phyloP scores from a whole-genome alignment of 1,140 invertebrate genomes.

The Drosophila truncata region DNA sequence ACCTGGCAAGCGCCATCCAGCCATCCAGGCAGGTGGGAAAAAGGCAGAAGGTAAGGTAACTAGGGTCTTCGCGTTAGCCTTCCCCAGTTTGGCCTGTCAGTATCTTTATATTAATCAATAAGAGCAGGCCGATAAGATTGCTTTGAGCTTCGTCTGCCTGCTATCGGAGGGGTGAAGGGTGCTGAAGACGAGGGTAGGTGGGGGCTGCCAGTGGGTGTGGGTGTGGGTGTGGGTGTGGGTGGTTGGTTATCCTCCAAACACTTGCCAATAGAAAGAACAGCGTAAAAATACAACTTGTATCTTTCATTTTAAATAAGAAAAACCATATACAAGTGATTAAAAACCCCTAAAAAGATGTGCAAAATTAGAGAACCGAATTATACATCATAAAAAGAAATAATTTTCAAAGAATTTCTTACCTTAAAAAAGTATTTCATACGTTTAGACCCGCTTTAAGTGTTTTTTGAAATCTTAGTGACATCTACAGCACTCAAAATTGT shows the following conservation, averaged over 20 bases:
- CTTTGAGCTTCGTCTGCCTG: slow-evolving; percentile 35
- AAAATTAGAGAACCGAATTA: too few relatives aligned
- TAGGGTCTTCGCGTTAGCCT: slow-evolving; percentile 17
- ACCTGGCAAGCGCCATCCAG: slow-evolving; percentile 58
- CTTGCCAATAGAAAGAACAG: not conserved
- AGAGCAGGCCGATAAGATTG: slow-evolving; percentile 75
- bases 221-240: slow-evolving; percentile 1
- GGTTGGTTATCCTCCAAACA: slow-evolving; percentile 10
- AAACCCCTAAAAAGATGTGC: too few relatives aligned
- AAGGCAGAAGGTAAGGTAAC: not conserved
- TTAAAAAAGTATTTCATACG: not conserved
- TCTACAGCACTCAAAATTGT: too few relatives aligned
- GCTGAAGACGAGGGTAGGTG: not conserved
- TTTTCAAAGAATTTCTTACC: too few relatives aligned
- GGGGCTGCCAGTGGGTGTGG: not conserved
- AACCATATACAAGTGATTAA: too few relatives aligned
- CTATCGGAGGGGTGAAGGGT: slow-evolving; percentile 3
- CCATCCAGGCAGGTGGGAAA: slow-evolving; percentile 4
- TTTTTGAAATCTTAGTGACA: fast-evolving
- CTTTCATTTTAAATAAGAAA: too few relatives aligned
- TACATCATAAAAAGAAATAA: too few relatives aligned
- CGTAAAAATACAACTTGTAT: not conserved
- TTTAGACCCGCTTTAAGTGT: not conserved
- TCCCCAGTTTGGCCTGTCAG: slow-evolving; percentile 53
- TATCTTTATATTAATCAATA: slow-evolving; percentile 79